Conservation (phyloP, 1,140 invertebrate genomes). For the Caenorhabditis briggsae region DNA sequence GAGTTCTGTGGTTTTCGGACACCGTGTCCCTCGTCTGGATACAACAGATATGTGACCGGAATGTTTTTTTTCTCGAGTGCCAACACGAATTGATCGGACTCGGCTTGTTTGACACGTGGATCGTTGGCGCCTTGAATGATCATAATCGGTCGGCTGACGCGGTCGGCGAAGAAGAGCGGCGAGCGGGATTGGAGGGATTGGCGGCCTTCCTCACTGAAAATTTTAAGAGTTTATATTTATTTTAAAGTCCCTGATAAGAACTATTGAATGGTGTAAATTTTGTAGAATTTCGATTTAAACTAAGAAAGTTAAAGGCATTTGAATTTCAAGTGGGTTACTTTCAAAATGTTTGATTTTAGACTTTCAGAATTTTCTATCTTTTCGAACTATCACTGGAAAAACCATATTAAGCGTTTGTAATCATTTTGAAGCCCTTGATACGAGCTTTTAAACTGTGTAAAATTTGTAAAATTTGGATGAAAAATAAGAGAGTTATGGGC, state of each 20-base stretch:
- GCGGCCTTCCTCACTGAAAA: conserved; percentile 58
- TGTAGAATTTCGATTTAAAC: too few species aligned
- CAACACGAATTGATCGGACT: conserved; percentile 75
- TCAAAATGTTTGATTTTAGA: too few species aligned
- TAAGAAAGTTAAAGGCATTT: too few species aligned
- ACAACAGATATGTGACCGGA: conserved; percentile 68
- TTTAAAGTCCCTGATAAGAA: background rate
- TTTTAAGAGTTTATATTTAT: background rate
- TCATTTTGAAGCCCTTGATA: background rate
- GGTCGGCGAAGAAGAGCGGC: conserved; percentile 67
- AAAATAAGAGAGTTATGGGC: background rate
- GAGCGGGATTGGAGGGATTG: conserved; percentile 65
- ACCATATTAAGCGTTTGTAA: background rate
- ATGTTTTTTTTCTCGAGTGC: conserved; percentile 71
- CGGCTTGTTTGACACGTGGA: conserved; percentile 67
- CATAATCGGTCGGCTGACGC: conserved; percentile 67
- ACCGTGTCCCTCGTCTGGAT: conserved; percentile 68
- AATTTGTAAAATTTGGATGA: background rate
- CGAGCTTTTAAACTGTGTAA: background rate
- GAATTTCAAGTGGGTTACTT: too few species aligned
- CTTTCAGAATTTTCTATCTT: too few species aligned
- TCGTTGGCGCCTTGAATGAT: conserved; percentile 70
- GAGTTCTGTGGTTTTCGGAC: conserved; percentile 63
- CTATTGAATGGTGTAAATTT: too few species aligned
- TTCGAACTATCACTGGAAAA: too few species aligned